Base-by-base conservation (phyloP, 2,113 vertebrate genomes). In the Thunnus thynnus region DNA sequence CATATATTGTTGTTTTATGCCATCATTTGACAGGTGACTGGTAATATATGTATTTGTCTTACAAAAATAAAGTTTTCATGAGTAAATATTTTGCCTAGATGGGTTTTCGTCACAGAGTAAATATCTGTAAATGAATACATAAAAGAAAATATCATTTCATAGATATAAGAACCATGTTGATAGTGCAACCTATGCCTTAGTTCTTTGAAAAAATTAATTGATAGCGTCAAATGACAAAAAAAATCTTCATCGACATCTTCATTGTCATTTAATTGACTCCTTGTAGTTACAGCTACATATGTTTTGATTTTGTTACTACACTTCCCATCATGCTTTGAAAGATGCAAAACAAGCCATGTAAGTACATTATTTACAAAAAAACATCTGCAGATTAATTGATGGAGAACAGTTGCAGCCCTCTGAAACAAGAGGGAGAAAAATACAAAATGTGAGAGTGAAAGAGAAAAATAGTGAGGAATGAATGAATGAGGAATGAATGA, bases 371-470 rank as follows among this genome's bases (percentile, higher is more conserved):
- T 11, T 4, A n/a, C 7, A n/a, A 47, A 62, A 66, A 47, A 6
- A 5, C 16, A 64, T 55, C 4, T 16, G 32, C 60, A 36, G 3
- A 1, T 18, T 47, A 13, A 27, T 27, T 60, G 3, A 55, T 22
- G 16, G 52, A 20, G 27, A 2, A 14, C 16, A 48, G 14, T 13
- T 5, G 47, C 13, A 51, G 41, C 76, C 25, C 27, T 64, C 32
- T 55, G 76, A 72, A 54, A 60, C 11, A 61, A 69, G 41, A 11
- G 52, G 12, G 54, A 62, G 41, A 32, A 14, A 25, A 73, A 57
- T 32, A 32, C 25, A 32, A 50, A 72, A 70, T 11, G 67, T 36
- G n/a, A 44, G 51, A 54, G 17, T 30, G 32, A 41, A 64, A 76
- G 52, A 51, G 17, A 18, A 58, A 44, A n/a, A 64, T 3, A 41